Percentiles rank a stretch among this genome's conserved stretches.
Evolutionary conservation across 2,113 vertebrate species (phyloP).

Genomic region (Archocentrus centrarchus): DNA sequence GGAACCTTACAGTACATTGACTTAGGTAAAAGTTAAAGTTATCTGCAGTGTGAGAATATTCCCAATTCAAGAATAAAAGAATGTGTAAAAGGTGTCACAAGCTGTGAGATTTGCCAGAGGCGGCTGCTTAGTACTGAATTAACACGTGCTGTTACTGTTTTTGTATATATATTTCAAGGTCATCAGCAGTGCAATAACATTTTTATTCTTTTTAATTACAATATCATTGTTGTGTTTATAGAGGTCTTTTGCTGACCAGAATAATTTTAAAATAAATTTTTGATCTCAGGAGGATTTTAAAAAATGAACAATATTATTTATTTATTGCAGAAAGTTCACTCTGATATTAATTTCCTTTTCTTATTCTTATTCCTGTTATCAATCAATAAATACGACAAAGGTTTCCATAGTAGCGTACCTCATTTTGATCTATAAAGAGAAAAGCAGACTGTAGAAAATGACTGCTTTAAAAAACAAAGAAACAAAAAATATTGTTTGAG

Average conservation of each 20-base stretch:
- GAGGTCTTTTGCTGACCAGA: neutral
- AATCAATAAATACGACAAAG: neutral
- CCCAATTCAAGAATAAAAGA: neutral
- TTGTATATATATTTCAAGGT: neutral
- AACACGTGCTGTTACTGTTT: neutral
- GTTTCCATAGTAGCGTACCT: neutral
- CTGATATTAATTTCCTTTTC: neutral
- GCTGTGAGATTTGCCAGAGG: neutral
- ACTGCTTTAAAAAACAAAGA: neutral
- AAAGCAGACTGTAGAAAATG: neutral
- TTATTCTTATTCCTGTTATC: neutral
- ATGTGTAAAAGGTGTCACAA: neutral
- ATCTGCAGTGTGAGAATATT: neutral
- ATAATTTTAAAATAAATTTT: neutral
- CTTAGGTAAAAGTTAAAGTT: neutral
- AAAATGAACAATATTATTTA: neutral
- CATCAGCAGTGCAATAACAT: neutral
- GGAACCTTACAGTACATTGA: neutral
- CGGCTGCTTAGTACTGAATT: neutral
- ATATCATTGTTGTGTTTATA: neutral
- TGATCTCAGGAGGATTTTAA: neutral
- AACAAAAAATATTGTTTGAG: too few species aligned
- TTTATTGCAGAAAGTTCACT: neutral
- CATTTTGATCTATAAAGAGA: neutral
- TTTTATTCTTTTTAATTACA: neutral